These are phyloP conservation scores for Lacanobia wlatinum DNA, from an alignment of 2,888 invertebrate genomes.

Conservation along the genomic window DNA sequence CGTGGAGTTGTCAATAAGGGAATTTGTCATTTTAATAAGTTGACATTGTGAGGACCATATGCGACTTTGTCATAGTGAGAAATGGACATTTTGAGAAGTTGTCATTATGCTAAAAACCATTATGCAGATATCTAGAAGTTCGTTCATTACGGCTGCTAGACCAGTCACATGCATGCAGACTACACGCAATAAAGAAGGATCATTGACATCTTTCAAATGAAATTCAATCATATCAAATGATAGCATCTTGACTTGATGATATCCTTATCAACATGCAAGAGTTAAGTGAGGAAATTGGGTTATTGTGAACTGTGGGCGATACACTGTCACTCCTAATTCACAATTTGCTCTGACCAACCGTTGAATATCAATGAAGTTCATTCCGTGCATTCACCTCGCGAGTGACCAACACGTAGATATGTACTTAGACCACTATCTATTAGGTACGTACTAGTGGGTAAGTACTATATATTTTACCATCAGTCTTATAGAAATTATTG, in stretches of 20 bases:
- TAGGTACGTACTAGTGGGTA: slow-evolving; percentile 18
- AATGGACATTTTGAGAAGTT: too few relatives aligned
- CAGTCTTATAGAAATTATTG: slow-evolving; percentile 12
- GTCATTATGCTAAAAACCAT: too few relatives aligned
- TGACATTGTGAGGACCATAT: too few relatives aligned
- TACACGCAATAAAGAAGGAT: slow-evolving; percentile 25
- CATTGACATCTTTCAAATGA: slow-evolving; percentile 22
- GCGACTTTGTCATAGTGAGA: too few relatives aligned
- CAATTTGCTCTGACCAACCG: slow-evolving; percentile 29
- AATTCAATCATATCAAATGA: slow-evolving; percentile 32
- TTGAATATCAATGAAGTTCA: slow-evolving; percentile 42
- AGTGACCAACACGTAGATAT: slow-evolving; percentile 1
- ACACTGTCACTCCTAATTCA: slow-evolving; percentile 51
- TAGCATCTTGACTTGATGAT: slow-evolving; percentile 43
- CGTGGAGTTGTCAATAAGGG: too few relatives aligned
- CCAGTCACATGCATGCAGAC: neutral
- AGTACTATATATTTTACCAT: slow-evolving; percentile 5
- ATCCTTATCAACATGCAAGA: slow-evolving; percentile 45
- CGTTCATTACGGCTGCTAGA: neutral
- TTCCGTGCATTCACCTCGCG: slow-evolving; percentile 36
- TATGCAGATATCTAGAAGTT: too few relatives aligned
- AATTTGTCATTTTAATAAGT: too few relatives aligned
- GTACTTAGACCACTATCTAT: neutral
- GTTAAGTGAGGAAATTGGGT: slow-evolving; percentile 54
- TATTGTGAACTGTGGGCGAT: slow-evolving; percentile 49